phyloP scores from a whole-genome alignment of 2,797 vertebrate genomes.

The Neopelma chrysocephalum region DNA sequence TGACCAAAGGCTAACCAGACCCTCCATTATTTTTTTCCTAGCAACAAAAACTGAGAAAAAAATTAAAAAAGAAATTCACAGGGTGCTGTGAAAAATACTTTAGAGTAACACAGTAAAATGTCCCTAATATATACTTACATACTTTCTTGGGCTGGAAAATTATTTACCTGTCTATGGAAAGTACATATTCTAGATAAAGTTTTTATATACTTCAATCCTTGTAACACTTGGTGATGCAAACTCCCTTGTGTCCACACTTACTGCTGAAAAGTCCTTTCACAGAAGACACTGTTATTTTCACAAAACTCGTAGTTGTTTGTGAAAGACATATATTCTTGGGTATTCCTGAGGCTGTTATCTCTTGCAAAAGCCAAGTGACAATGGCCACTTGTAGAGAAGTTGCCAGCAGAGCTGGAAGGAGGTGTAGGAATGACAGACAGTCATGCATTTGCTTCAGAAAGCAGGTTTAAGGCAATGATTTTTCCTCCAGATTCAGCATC shows the following conservation, averaged over 20 bases:
- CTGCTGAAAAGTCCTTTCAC: background rate
- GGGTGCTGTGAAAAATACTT: background rate
- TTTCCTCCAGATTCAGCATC: background rate
- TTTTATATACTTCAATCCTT: background rate
- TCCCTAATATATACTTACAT: background rate
- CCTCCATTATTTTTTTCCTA: background rate
- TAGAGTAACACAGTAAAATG: background rate
- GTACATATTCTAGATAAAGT: background rate
- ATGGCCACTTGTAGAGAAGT: background rate
- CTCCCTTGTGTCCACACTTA: background rate
- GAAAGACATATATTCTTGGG: background rate
- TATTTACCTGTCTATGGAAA: background rate
- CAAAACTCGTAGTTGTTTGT: background rate
- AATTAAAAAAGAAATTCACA: background rate
- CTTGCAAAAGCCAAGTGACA: background rate
- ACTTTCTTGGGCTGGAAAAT: background rate
- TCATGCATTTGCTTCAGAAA: background rate
- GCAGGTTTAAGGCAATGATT: background rate
- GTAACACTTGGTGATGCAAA: fast-evolving
- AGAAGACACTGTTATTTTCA: background rate
- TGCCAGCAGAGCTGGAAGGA: background rate
- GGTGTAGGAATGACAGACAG: background rate
- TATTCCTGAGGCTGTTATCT: background rate
- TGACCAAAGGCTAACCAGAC: background rate
- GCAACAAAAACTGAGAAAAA: background rate